Evolutionary conservation across 2,113 vertebrate genomes (phyloP), one percentile per base, ranked within the genome.

Genomic region (Melanostigma gelatinosum): DNA sequence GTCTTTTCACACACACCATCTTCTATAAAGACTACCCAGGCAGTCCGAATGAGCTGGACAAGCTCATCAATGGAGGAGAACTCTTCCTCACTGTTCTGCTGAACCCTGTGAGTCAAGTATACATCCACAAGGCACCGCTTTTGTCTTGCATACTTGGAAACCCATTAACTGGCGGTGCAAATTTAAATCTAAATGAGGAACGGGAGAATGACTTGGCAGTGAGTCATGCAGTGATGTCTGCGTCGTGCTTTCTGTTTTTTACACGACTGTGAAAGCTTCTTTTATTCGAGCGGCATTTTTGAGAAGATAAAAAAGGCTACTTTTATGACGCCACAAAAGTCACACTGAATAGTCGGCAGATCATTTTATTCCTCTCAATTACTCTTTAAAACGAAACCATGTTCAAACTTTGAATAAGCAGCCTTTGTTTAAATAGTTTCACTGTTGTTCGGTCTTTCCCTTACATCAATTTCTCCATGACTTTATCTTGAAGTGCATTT

Each of bases 1-100:
- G 97, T 77, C 96, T 99, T 75, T 99, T 99, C 94, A 99, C 98
- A 0, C 98, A 99, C 93, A 99, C 98, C 40, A 99, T 99, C 91
- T 99, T 99, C 96, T 98, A 99, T 82, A 99, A 96, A 0, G 98
- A 99, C 65, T 99, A 99, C 83, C 98, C 98, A 0, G 97, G 97
- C 16, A 97, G 98, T 55, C 97, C 98, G 3, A 96, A 95, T 29
- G 98, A 99, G 82, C 95, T 99, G 91, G 97, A 99, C 94, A 98
- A 98, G 90, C 97, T 99, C 91, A 99, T 99, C 91, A 97, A 98
- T 0, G 98, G 98, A 22, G 98, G 98, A 38, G 98, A 99, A 84
- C 97, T 99, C 72, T 99, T 99, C 92, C 96, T 97, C 72, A 99
- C 98, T 0, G 97, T 99, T 77, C 96, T 99, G 15, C 96, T 99